Conservation (phyloP, 2,888 invertebrate genomes). For the Neocrepidodera transversa region DNA sequence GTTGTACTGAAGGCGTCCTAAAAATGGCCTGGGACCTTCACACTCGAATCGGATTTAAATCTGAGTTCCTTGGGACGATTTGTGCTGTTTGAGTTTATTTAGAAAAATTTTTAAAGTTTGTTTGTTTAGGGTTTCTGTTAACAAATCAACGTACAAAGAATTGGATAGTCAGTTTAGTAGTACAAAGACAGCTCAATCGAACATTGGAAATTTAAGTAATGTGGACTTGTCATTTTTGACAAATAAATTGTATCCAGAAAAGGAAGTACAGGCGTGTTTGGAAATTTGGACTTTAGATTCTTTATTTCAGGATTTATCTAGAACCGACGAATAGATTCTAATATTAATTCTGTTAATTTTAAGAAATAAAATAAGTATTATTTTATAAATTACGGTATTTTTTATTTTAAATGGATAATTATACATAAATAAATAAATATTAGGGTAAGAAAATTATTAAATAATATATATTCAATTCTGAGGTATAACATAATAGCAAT, state of each 20-base stretch:
- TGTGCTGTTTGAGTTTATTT: no score
- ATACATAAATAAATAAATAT: no score
- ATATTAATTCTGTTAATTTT: no score
- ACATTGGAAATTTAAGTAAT: conserved; percentile 65
- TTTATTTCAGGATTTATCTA: conserved; percentile 70
- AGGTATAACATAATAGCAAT: conserved; percentile 10
- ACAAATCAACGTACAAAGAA: conserved; percentile 73
- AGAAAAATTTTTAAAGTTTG: no score
- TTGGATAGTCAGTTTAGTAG: conserved; percentile 62
- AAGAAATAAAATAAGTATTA: neutral
- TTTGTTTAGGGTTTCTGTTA: conserved; percentile 66
- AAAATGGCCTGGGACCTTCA: no score
- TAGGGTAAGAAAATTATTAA: no score
- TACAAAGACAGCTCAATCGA: conserved; percentile 49
- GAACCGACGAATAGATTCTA: conserved; percentile 33
- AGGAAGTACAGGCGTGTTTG: conserved; percentile 70
- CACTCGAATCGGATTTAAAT: no score
- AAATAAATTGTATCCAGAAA: conserved; percentile 69
- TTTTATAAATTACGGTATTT: neutral
- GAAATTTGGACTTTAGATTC: conserved; percentile 81
- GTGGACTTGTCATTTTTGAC: conserved; percentile 75
- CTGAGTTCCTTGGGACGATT: no score
- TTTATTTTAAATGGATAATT: no score
- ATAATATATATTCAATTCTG: neutral
- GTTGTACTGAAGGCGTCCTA: no score